phyloP scores from a whole-genome alignment of 2,888 invertebrate genomes.

The Acanthosepion pharaonis region DNA sequence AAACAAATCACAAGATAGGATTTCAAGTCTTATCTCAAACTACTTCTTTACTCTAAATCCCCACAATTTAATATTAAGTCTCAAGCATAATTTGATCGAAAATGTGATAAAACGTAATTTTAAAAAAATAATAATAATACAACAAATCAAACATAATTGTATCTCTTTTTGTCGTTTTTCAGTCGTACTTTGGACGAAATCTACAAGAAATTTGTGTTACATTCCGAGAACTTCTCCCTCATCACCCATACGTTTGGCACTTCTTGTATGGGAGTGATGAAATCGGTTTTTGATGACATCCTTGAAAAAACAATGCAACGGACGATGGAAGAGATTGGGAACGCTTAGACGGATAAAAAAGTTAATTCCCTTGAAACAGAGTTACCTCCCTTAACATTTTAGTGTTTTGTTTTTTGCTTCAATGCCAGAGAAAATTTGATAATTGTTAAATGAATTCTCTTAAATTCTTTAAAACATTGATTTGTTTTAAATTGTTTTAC shows the following conservation, averaged over 20 bases:
- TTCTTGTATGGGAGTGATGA: background rate
- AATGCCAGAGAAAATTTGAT: background rate
- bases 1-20: too few relatives aligned
- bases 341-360: background rate
- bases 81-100: too few relatives aligned
- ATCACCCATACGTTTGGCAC: background rate
- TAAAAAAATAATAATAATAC: too few relatives aligned
- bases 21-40: too few relatives aligned
- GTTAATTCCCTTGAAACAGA: background rate
- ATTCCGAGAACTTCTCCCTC: background rate
- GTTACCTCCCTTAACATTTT: background rate
- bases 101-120: too few relatives aligned
- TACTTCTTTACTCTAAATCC: too few relatives aligned
- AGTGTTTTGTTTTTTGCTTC: background rate
- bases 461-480: background rate
- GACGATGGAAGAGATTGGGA: background rate
- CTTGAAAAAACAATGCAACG: background rate
- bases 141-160: too few relatives aligned
- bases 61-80: too few relatives aligned
- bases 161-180: background rate
- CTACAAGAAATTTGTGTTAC: background rate
- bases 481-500: background rate
- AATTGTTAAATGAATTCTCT: background rate
- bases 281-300: slow-evolving; percentile 2
- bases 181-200: background rate